These are phyloP conservation scores for Glyphotaelius pellucidus DNA, from an alignment of 2,888 invertebrate species.

Conservation along the genomic window DNA sequence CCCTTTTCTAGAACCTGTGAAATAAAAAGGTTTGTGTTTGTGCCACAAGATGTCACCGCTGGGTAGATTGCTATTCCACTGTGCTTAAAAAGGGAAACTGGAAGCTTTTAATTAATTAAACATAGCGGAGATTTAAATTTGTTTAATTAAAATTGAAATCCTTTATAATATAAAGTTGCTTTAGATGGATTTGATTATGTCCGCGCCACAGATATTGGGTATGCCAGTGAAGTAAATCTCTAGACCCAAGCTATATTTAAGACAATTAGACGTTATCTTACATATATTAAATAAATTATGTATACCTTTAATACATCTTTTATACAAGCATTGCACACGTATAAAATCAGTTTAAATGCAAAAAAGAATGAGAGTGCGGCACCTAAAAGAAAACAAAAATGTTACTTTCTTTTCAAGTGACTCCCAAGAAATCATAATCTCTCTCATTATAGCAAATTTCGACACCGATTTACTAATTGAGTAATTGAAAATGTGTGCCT, in stretches of 20 bases:
- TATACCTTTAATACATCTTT: too few species aligned
- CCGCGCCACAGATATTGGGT: not conserved
- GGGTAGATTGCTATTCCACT: conserved; percentile 4
- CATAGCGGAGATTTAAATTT: not conserved
- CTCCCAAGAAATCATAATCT: too few species aligned
- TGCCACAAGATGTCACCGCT: conserved; percentile 39
- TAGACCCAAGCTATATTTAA: not conserved
- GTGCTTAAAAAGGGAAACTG: not conserved
- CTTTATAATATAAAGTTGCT: not conserved
- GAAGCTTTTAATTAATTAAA: not conserved
- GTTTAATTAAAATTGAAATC: not conserved
- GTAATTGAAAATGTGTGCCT: too few species aligned
- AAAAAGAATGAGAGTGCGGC: too few species aligned
- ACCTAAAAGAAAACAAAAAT: too few species aligned
- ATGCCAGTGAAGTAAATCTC: not conserved
- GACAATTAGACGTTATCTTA: not conserved
- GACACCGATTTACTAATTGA: too few species aligned
- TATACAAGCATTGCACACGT: too few species aligned
- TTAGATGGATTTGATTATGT: not conserved
- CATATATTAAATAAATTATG: not conserved
- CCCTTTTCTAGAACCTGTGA: conserved; percentile 22
- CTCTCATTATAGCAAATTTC: too few species aligned
- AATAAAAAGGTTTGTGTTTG: conserved; percentile 36
- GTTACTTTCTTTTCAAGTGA: too few species aligned
- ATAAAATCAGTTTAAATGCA: too few species aligned